phyloP scores from a whole-genome alignment of 2,888 invertebrate genomes.

The Acronicta alni region DNA sequence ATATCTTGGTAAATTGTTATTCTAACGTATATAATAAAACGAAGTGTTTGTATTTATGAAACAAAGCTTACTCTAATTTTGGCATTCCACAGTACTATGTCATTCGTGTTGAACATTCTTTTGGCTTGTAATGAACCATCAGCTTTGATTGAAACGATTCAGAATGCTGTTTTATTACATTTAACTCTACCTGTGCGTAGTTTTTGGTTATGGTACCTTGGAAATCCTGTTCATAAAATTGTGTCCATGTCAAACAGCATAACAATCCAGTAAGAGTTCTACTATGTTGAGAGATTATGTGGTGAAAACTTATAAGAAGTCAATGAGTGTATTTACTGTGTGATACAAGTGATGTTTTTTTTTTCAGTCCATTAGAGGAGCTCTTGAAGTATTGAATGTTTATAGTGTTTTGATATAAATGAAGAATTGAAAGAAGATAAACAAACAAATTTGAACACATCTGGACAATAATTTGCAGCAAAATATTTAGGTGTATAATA shows the following conservation, averaged over 20 bases:
- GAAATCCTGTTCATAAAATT: conserved; percentile 42
- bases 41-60: conserved; percentile 52
- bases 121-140: conserved; percentile 56
- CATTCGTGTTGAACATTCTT: conserved; percentile 75
- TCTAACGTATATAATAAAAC: conserved; percentile 39
- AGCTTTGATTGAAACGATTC: conserved; percentile 37
- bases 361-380: conserved; percentile 48
- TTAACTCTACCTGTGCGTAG: conserved; percentile 10
- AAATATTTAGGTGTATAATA: conserved; percentile 62
- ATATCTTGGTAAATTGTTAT: conserved; percentile 73
- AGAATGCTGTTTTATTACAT: conserved; percentile 27
- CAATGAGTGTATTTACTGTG: conserved; percentile 13
- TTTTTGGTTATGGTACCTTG: conserved; percentile 14
- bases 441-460: conserved; percentile 43
- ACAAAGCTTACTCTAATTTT: conserved; percentile 85
- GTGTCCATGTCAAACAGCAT: conserved; percentile 38
- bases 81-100: conserved; percentile 84
- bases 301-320: conserved; percentile 19
- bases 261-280: conserved; percentile 43
- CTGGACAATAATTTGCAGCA: conserved; percentile 40
- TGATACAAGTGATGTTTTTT: conserved; percentile 22
- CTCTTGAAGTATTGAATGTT: conserved; percentile 29
- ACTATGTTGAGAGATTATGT: conserved; percentile 12
- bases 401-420: conserved; percentile 45
- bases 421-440: conserved; percentile 47